These are phyloP conservation scores for Sebastes steindachneri DNA, from an alignment of 2,797 vertebrate species.

Conservation along the genomic window DNA sequence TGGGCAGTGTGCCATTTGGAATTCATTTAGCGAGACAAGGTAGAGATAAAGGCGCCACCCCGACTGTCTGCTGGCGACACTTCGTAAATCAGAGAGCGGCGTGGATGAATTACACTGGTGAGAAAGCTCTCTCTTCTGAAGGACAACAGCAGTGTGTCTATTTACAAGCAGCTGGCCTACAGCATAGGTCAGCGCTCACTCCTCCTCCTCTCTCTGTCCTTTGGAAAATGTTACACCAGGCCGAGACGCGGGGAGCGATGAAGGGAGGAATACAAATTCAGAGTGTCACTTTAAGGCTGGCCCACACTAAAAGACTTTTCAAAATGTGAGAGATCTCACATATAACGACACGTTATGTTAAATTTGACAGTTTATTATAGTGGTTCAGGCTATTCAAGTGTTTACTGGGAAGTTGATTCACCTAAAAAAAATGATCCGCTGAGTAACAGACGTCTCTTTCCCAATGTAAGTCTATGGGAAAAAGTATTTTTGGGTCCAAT, in stretches of 20 bases:
- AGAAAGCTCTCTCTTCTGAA: constrained; percentile 73
- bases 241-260: constrained; percentile 5
- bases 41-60: constrained; percentile 76
- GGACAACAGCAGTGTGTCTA: constrained; percentile 69
- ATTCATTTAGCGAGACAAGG: constrained; percentile 77
- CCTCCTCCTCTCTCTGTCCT: constrained; percentile 56
- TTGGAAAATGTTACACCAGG: constrained; percentile 57
- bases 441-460: too few species aligned
- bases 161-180: constrained; percentile 71
- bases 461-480: too few species aligned
- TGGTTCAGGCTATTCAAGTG: too few species aligned
- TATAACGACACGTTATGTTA: too few species aligned
- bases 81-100: constrained; percentile 74
- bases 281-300: constrained; percentile 7
- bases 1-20: constrained; percentile 82
- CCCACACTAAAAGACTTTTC: too few species aligned
- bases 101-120: constrained; percentile 64
- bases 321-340: too few species aligned
- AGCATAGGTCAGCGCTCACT: constrained; percentile 65
- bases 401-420: too few species aligned
- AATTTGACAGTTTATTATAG: too few species aligned
- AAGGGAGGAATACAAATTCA: constrained; percentile 16
- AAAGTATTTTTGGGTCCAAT: too few species aligned
- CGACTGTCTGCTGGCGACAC: constrained; percentile 57
- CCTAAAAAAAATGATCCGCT: too few species aligned